Base-by-base conservation (phyloP, 2,888 invertebrate genomes). In the Cryptocephalus primarius region DNA sequence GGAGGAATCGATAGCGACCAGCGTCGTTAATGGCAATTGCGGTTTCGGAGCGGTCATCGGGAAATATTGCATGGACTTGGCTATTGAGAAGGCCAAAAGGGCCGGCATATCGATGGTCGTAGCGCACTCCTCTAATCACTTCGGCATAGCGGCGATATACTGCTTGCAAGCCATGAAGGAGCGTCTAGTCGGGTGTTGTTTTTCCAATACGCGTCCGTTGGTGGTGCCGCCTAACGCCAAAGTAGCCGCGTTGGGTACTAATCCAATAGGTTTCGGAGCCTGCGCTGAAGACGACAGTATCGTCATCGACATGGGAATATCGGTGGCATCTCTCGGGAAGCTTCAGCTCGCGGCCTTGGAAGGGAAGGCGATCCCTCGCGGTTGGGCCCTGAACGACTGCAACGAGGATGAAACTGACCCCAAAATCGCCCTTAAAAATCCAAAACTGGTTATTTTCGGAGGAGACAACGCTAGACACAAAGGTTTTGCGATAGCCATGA, bases 131-230 rank as follows among this genome's bases (percentile, higher is more conserved):
- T 88, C 89, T 1, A 93, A 92, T 68, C 93, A 93, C 70, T 90
- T 83, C 59, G 93, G 93, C 1, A 92, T 93, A 60, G 87, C 88
- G 4, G 89, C 88, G 0, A 89, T 82, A 74, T 94, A 92, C 75
- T 76, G 84, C 0, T 71, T 83, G 53, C 79, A 81, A 61, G 91
- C 91, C 0, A 76, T 85, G 48, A 71, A 85, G 33, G 65, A 79
- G 49, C 84, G 83, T 0, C 67, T 89, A 31, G 78, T 91, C 47
- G 94, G 93, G 8, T 80, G 94, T 75, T 83, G 86, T 8, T 89
- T 88, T 68, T 93, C 93, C 1, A 95, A 95, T 65, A 89, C 93
- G 0, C 93, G 93, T 8, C 93, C 95, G 0, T 69, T 93, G 42
- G 78, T 91, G 73, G 85, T 84, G 1, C 93, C 94, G 0, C 93